Evolutionary conservation across 2,888 invertebrate species (phyloP).

Genomic region (Adelphocoris suturalis): DNA sequence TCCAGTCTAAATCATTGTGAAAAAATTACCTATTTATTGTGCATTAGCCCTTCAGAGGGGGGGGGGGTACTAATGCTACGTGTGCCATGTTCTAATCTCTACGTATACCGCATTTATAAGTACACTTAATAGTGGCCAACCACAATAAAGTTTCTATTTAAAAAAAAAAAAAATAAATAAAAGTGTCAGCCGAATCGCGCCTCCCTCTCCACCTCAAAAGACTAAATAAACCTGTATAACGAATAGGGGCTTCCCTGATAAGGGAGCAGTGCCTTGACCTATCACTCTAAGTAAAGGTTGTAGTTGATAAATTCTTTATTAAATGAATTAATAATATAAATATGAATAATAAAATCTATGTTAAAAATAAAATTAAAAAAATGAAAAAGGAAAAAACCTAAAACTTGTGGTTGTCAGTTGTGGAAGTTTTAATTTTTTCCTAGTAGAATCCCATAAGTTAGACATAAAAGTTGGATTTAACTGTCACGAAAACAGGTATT

Average conservation of each 20-base stretch:
- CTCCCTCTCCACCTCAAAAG: too few relatives aligned
- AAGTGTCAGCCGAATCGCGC: too few relatives aligned
- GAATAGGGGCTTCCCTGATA: slow-evolving; percentile 20
- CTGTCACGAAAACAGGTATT: neutral
- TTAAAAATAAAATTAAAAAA: neutral
- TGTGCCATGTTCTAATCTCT: too few relatives aligned
- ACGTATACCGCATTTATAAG: too few relatives aligned
- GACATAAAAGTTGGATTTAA: slow-evolving; percentile 8
- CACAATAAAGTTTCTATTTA: too few relatives aligned
- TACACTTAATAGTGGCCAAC: too few relatives aligned
- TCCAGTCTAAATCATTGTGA: too few relatives aligned
- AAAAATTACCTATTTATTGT: too few relatives aligned
- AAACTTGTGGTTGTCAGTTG: neutral
- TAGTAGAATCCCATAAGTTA: neutral
- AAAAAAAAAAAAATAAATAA: too few relatives aligned
- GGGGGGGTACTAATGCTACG: too few relatives aligned
- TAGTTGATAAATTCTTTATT: slow-evolving; percentile 13
- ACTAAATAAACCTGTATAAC: neutral
- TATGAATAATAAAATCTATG: neutral
- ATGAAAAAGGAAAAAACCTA: neutral
- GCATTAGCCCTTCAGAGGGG: too few relatives aligned
- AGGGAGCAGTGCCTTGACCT: slow-evolving; percentile 62
- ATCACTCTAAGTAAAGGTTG: neutral
- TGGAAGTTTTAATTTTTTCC: neutral
- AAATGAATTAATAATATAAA: neutral